Percentiles rank a stretch among this genome's conserved stretches.
These are phyloP conservation scores for Metopolophium dirhodum DNA, from an alignment of 1,140 invertebrate species.

Conservation along the genomic window DNA sequence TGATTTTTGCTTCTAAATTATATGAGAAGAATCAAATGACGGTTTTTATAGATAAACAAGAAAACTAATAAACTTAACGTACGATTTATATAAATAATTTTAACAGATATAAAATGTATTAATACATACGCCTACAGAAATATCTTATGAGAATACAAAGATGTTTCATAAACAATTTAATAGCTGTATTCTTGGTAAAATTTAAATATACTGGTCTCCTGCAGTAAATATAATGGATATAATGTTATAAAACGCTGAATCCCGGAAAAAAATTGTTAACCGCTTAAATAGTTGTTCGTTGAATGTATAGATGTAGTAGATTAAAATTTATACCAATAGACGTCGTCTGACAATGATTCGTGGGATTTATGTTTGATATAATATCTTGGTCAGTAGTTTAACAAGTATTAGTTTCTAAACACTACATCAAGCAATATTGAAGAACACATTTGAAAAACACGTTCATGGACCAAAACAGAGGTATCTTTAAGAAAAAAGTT, in stretches of 20 bases:
- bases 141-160: neutral
- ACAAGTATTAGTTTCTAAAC: neutral
- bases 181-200: neutral
- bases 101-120: neutral
- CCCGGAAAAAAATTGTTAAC: neutral
- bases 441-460: neutral
- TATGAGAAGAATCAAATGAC: neutral
- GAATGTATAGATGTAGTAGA: neutral
- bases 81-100: neutral
- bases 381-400: neutral
- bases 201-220: neutral
- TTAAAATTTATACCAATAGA: neutral
- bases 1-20: neutral
- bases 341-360: neutral
- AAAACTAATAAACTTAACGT: neutral
- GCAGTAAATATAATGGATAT: neutral
- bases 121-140: neutral
- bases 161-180: neutral
- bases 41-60: neutral
- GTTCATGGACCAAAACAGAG: neutral
- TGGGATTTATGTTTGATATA: neutral
- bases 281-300: neutral
- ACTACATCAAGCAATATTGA: neutral
- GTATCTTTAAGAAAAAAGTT: neutral
- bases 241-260: neutral